A percentile compares a stretch with the other conserved stretches of the same genome.
Conservation (phyloP, 2,888 invertebrate species). For the Agriotes lineatus region DNA sequence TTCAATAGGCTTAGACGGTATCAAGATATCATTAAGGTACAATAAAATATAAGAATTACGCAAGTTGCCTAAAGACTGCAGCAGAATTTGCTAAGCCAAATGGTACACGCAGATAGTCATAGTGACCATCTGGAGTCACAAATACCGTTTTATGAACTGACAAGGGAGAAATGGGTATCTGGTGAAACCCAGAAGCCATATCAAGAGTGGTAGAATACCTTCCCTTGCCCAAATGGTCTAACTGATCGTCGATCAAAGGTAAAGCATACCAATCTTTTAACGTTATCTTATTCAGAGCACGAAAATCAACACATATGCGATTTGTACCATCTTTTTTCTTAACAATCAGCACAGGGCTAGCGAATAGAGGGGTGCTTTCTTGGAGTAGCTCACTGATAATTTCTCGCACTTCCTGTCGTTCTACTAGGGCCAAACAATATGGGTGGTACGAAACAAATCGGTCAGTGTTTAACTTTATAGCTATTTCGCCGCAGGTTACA, state of each 20-base stretch:
- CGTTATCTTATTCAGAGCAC: constrained; percentile 52
- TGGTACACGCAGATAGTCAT: constrained; percentile 56
- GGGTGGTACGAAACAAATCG: background rate
- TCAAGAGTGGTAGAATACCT: constrained; percentile 52
- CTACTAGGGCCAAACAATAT: constrained; percentile 33
- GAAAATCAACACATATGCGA: constrained; percentile 49
- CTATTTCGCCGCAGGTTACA: background rate
- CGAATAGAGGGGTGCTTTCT: constrained; percentile 38
- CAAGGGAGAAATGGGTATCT: constrained; percentile 50
- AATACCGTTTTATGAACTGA: constrained; percentile 53
- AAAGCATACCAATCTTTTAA: constrained; percentile 52
- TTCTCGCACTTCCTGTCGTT: constrained; percentile 31
- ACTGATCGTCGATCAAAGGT: constrained; percentile 52
- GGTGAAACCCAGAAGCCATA: constrained; percentile 51
- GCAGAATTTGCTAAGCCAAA: constrained; percentile 59
- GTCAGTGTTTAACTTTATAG: background rate
- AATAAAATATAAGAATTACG: constrained; percentile 35
- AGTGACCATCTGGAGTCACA: constrained; percentile 57
- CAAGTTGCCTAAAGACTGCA: constrained; percentile 45
- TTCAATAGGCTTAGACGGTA: constrained; percentile 44
- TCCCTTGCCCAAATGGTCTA: constrained; percentile 47
- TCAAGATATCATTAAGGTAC: constrained; percentile 52
- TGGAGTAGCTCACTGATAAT: constrained; percentile 28
- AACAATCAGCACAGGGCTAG: constrained; percentile 41
- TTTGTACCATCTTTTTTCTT: constrained; percentile 44